These are phyloP conservation scores for Irena cyanogastra DNA, from an alignment of 2,113 vertebrate genomes.

Conservation along the genomic window DNA sequence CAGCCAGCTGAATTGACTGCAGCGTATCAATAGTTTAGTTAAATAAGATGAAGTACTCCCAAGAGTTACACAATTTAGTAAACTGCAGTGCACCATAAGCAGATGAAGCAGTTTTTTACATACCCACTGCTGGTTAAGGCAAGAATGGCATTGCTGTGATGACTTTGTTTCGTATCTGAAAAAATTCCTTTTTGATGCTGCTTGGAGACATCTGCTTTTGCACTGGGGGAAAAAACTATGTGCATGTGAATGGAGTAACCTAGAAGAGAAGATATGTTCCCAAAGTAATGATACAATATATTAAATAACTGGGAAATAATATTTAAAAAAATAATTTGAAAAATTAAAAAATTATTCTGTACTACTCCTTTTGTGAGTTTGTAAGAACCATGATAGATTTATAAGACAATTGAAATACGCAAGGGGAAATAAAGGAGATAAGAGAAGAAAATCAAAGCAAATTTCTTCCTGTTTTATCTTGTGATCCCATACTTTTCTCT, in stretches of 20 bases:
- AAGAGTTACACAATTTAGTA: not conserved
- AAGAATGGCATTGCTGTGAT: not conserved
- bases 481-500: not conserved
- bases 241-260: not conserved
- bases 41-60: not conserved
- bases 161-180: not conserved
- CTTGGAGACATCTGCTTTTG: not conserved
- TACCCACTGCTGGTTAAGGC: not conserved
- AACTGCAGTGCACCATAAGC: not conserved
- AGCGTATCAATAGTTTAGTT: not conserved
- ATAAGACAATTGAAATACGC: not conserved
- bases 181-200: not conserved
- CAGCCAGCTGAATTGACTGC: not conserved
- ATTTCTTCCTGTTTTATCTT: not conserved
- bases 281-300: not conserved
- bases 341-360: not conserved
- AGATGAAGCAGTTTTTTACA: not conserved
- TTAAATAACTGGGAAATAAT: not conserved
- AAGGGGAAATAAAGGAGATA: fast-evolving
- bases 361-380: not conserved
- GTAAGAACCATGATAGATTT: not conserved
- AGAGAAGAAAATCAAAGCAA: not conserved
- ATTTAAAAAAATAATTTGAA: not conserved
- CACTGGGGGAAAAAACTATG: not conserved
- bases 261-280: not conserved